Evolutionary conservation across 2,113 vertebrate genomes (phyloP).

Genomic region (Dromas ardeola): DNA sequence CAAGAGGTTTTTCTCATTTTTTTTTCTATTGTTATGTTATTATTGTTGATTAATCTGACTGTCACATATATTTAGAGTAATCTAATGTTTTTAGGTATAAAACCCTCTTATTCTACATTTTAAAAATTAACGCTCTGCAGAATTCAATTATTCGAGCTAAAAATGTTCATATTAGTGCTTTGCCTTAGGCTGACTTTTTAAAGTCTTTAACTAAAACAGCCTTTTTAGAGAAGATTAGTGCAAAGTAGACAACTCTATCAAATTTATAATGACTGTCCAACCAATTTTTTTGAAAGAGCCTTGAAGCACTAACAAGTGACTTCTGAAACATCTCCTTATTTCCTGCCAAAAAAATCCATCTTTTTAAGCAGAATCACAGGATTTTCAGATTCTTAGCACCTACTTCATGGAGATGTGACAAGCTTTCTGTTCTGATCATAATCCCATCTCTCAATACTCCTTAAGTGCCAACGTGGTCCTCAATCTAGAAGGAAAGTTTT

Average conservation of each 20-base stretch:
- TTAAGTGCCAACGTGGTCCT: not conserved
- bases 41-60: not conserved
- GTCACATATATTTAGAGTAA: not conserved
- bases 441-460: not conserved
- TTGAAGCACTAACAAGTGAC: not conserved
- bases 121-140: not conserved
- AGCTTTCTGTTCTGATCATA: not conserved
- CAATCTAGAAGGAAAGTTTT: not conserved
- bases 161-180: not conserved
- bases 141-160: not conserved
- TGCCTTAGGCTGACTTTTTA: not conserved
- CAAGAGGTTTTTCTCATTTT: not conserved
- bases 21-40: not conserved
- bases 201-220: not conserved
- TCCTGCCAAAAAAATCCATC: not conserved
- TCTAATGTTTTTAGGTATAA: not conserved
- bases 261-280: not conserved
- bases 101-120: not conserved
- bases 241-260: slow-evolving; percentile 9
- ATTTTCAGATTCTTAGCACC: not conserved
- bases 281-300: not conserved
- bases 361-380: not conserved
- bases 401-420: not conserved
- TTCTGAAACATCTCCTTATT: not conserved
- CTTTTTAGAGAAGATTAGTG: slow-evolving; percentile 21